These are phyloP conservation scores for Coluber constrictor DNA, from an alignment of 2,797 vertebrate genomes.

Conservation along the genomic window DNA sequence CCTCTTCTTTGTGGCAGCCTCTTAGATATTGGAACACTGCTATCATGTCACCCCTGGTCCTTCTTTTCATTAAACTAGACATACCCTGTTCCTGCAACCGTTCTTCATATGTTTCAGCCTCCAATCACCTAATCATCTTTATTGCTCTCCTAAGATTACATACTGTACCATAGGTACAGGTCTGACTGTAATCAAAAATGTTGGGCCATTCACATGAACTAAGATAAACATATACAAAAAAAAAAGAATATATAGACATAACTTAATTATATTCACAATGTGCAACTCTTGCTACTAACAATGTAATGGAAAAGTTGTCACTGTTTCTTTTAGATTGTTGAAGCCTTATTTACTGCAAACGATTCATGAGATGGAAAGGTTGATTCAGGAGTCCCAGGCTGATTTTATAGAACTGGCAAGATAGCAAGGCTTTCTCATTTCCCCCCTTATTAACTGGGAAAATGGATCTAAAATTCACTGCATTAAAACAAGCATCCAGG, in stretches of 20 bases:
- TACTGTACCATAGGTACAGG: background rate
- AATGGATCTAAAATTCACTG: background rate
- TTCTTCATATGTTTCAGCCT: no score
- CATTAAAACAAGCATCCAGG: background rate
- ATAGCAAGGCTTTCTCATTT: background rate
- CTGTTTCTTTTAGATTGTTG: background rate
- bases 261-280: background rate
- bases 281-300: background rate
- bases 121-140: no score
- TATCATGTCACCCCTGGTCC: no score
- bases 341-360: slow-evolving; percentile 25
- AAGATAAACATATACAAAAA: background rate
- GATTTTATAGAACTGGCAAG: background rate
- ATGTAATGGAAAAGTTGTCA: background rate
- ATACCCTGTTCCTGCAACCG: no score
- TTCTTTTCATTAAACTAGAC: no score
- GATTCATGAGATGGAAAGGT: slow-evolving; percentile 27
- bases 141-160: background rate
- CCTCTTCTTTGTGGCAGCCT: no score
- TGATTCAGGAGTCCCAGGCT: background rate
- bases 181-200: background rate
- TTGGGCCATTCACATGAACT: background rate
- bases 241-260: background rate
- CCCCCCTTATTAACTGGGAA: background rate
- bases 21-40: no score